Conservation (phyloP, 2,888 invertebrate species). For the Acholoe squamosa region DNA sequence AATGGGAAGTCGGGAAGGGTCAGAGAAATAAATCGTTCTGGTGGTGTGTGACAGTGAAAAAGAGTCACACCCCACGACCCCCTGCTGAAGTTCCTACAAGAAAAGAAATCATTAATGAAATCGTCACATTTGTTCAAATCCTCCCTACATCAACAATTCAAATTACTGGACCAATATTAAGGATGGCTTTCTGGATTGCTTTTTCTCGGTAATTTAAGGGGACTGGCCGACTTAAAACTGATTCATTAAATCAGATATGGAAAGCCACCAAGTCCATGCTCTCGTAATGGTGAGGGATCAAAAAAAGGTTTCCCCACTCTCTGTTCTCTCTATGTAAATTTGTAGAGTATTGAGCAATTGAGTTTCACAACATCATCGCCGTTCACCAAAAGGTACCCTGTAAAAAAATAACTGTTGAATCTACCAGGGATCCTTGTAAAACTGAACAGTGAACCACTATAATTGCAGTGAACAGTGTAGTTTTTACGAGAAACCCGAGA, state of each 20-base stretch:
- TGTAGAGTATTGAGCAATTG: too few relatives aligned
- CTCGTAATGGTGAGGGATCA: too few relatives aligned
- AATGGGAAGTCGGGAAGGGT: constrained; percentile 7
- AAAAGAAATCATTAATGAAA: constrained; percentile 9
- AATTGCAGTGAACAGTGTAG: too few relatives aligned
- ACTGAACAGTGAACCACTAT: too few relatives aligned
- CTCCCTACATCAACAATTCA: constrained; percentile 9
- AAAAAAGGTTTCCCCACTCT: too few relatives aligned
- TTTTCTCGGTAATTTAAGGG: not conserved
- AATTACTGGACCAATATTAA: not conserved
- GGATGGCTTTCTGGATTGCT: not conserved
- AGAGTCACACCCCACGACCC: not conserved
- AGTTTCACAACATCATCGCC: too few relatives aligned
- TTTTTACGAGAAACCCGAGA: too few relatives aligned
- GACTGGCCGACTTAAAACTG: not conserved
- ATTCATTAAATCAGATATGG: not conserved
- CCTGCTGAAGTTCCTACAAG: not conserved
- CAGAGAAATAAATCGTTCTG: not conserved
- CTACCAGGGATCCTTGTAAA: too few relatives aligned
- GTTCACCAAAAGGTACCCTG: too few relatives aligned
- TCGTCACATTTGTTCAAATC: not conserved
- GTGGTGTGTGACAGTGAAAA: not conserved
- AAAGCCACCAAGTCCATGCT: too few relatives aligned
- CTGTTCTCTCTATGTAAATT: too few relatives aligned
- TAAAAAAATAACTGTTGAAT: too few relatives aligned